Conservation (phyloP, 2,113 vertebrate genomes). For the Verasper variegatus region DNA sequence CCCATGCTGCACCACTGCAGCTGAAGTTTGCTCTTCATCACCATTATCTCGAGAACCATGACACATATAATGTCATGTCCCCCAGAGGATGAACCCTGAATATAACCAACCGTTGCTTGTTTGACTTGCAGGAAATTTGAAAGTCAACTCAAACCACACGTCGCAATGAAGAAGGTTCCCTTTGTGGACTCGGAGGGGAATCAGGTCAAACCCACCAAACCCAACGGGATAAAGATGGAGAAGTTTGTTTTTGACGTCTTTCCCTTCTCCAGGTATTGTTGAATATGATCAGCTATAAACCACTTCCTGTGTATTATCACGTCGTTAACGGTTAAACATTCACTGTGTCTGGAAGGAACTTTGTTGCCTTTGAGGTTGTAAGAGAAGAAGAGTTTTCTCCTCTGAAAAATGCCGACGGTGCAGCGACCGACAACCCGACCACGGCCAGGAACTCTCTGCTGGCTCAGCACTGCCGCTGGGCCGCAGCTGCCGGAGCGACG, state of each 20-base stretch:
- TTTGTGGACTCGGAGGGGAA: constrained; percentile 89
- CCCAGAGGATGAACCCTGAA: not conserved
- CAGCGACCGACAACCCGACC: constrained; percentile 84
- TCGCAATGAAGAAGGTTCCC: constrained; percentile 93
- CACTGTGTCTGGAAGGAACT: constrained; percentile 83
- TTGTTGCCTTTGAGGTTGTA: constrained; percentile 90
- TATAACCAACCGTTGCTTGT: not conserved
- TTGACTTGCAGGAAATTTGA: constrained; percentile 80
- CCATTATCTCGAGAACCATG: no score
- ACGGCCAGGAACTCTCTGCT: constrained; percentile 85
- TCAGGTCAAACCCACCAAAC: constrained; percentile 86
- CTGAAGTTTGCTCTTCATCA: no score
- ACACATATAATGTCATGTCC: no score
- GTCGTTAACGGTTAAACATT: not conserved
- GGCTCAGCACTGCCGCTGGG: constrained; percentile 91
- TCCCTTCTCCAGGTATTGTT: constrained; percentile 88
- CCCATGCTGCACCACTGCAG: no score
- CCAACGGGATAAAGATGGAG: constrained; percentile 98
- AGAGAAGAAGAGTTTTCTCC: constrained; percentile 95
- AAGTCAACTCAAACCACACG: constrained; percentile 85
- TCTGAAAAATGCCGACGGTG: constrained; percentile 88
- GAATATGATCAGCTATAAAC: not conserved
- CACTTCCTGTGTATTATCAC: not conserved
- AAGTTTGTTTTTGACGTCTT: constrained; percentile 99
- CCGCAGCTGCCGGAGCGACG: constrained; percentile 81